Evolutionary conservation across 2,797 vertebrate species (phyloP).

Genomic region (Gallinago nigripennis): DNA sequence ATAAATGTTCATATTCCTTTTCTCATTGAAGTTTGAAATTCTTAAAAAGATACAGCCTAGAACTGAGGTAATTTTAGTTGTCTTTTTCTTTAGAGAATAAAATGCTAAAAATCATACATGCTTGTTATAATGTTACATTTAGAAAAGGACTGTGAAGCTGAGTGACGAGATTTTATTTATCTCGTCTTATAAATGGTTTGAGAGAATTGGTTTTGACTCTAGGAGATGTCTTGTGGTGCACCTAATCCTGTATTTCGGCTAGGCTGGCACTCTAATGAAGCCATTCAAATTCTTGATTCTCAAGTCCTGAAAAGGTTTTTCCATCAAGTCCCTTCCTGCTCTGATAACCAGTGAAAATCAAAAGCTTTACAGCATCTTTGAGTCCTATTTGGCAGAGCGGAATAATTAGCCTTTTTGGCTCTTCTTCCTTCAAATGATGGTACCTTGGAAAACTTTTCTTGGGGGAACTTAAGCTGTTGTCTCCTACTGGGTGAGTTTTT

Average conservation of each 20-base stretch:
- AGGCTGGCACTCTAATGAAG: neutral
- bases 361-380: neutral
- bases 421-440: neutral
- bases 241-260: neutral
- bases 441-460: neutral
- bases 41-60: neutral
- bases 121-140: neutral
- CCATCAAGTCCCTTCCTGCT: neutral
- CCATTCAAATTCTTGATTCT: neutral
- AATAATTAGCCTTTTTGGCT: neutral
- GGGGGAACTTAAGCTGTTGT: neutral
- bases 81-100: neutral
- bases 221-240: neutral
- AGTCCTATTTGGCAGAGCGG: neutral
- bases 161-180: neutral
- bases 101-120: neutral
- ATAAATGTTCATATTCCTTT: neutral
- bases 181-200: neutral
- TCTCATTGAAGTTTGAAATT: neutral
- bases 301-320: neutral
- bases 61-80: neutral
- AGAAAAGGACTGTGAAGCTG: neutral
- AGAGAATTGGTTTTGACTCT: neutral
- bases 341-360: neutral
- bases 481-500: neutral